Percentiles rank a stretch among this genome's conserved stretches.
Conservation (phyloP, 2,888 invertebrate genomes). For the Clepsis dumicolana region DNA sequence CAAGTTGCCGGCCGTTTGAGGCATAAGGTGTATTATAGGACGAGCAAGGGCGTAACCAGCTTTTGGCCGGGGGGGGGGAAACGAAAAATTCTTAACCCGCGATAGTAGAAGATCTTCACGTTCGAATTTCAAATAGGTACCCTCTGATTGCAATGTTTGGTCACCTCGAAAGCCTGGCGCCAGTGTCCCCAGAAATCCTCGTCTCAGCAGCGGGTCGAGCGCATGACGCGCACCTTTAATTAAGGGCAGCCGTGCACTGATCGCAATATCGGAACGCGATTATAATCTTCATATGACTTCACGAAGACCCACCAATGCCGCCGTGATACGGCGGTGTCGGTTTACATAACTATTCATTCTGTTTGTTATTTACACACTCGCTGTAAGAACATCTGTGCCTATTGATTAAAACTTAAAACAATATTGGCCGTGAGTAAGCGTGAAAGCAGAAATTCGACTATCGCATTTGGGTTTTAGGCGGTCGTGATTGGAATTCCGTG, state of each 20-base stretch:
- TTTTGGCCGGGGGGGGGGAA: no score
- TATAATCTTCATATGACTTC: conserved; percentile 86
- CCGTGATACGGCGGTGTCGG: conserved; percentile 75
- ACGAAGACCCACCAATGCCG: conserved; percentile 76
- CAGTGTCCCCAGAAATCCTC: neutral
- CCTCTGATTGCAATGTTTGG: neutral
- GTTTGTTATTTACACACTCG: conserved; percentile 57
- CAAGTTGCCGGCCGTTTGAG: no score
- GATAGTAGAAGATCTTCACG: no score
- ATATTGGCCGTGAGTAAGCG: conserved; percentile 44
- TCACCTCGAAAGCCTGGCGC: neutral
- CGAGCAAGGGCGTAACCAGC: no score
- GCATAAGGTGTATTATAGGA: no score
- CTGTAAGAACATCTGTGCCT: conserved; percentile 49
- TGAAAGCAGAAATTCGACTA: conserved; percentile 36
- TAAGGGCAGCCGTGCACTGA: conserved; percentile 83
- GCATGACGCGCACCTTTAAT: conserved; percentile 63
- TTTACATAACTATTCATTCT: conserved; percentile 74
- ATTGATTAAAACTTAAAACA: conserved; percentile 49
- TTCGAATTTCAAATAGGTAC: no score
- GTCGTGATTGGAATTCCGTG: conserved; percentile 22
- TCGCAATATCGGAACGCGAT: conserved; percentile 85
- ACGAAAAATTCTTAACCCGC: no score
- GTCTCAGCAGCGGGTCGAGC: neutral
- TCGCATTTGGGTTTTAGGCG: conserved; percentile 14